Percentiles rank a stretch among this genome's conserved stretches.
These are phyloP conservation scores for Macropis europaea DNA, from an alignment of 2,888 invertebrate genomes.

Conservation along the genomic window DNA sequence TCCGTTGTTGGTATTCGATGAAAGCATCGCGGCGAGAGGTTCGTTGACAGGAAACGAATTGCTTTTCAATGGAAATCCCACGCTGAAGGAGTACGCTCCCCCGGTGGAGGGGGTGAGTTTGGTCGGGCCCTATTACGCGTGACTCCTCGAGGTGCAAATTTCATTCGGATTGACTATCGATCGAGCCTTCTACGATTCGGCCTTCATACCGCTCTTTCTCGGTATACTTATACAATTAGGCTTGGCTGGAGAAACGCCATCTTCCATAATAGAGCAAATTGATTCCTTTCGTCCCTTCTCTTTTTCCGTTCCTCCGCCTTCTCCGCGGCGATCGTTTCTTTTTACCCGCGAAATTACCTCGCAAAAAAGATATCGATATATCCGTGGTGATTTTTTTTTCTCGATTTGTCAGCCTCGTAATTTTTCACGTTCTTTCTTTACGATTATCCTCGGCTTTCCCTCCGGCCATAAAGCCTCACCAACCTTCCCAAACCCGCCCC, in stretches of 20 bases:
- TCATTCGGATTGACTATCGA: conserved; percentile 67
- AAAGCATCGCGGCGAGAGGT: conserved; percentile 46
- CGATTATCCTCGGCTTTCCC: too few species aligned
- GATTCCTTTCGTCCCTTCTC: conserved; percentile 25
- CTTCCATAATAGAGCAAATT: conserved; percentile 48
- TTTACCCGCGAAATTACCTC: conserved; percentile 60
- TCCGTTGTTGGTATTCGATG: conserved; percentile 11
- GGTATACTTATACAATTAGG: conserved; percentile 63
- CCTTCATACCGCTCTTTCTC: neutral
- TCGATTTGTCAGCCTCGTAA: too few species aligned
- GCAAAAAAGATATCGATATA: conserved; percentile 41
- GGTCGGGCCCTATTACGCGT: conserved; percentile 58
- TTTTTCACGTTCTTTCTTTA: too few species aligned
- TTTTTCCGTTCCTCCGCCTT: neutral
- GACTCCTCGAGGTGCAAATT: conserved; percentile 66
- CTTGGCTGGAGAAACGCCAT: conserved; percentile 27
- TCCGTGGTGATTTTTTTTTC: too few species aligned
- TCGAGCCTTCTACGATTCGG: conserved; percentile 39
- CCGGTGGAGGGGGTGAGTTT: conserved; percentile 19
- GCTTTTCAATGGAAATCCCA: conserved; percentile 64
- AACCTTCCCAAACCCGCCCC: too few species aligned
- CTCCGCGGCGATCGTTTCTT: conserved; percentile 51
- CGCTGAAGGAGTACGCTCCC: conserved; percentile 13
- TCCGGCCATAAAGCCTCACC: too few species aligned
- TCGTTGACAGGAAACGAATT: conserved; percentile 63